A percentile compares a stretch with the other conserved stretches of the same genome.
Evolutionary conservation across 2,113 vertebrate genomes (phyloP).

Genomic region (Nettapus auritus): DNA sequence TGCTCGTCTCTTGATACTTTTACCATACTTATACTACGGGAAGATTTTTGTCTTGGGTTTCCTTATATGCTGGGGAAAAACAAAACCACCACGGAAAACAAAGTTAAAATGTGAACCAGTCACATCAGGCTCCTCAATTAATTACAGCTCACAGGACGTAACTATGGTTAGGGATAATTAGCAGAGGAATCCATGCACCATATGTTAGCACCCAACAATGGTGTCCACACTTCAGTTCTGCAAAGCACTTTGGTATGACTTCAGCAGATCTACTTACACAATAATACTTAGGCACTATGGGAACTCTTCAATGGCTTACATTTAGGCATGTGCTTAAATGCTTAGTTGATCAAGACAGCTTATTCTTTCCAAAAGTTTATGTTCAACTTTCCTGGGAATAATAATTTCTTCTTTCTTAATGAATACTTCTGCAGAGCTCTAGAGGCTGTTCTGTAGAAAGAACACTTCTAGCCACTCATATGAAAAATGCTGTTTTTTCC

Average conservation of each 20-base stretch:
- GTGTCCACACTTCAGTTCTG: not conserved
- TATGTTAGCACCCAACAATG: not conserved
- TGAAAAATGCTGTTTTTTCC: not conserved
- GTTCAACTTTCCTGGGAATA: not conserved
- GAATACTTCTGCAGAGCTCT: constrained; percentile 18
- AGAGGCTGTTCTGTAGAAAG: not conserved
- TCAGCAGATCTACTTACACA: not conserved
- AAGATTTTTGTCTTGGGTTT: not conserved
- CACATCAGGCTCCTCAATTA: not conserved
- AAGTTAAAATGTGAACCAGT: not conserved
- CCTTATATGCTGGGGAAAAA: not conserved
- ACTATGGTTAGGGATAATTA: constrained; percentile 2
- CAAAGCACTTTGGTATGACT: not conserved
- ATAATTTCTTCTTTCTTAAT: not conserved
- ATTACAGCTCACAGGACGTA: not conserved
- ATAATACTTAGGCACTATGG: not conserved
- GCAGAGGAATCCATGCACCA: not conserved
- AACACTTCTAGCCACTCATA: not conserved
- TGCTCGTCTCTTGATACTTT: not conserved
- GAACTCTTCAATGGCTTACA: not conserved
- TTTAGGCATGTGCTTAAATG: constrained; percentile 23
- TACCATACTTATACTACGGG: not conserved
- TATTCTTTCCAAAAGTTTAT: constrained; percentile 17
- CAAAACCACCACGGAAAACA: not conserved
- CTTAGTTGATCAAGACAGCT: constrained; percentile 14